Conservation (phyloP, 30 jellyfish, hydroid and myxozoan species). For the Mastigias papua region DNA sequence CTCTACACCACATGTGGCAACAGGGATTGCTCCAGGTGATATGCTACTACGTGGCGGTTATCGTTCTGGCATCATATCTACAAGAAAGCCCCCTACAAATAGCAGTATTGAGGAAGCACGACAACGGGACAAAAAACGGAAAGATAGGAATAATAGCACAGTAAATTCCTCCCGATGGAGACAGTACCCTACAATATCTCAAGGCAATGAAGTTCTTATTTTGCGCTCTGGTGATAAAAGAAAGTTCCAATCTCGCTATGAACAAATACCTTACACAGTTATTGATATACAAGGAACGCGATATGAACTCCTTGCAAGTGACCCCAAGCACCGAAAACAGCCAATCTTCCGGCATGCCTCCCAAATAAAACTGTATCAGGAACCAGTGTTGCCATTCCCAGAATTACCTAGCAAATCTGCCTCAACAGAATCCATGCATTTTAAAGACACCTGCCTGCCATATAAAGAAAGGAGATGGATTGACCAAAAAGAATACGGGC, state of each 20-base stretch:
- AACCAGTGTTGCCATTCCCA: background rate
- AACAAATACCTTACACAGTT: slow-evolving; percentile 6
- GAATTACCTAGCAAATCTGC: background rate
- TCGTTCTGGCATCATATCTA: slow-evolving; percentile 9
- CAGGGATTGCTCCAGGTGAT: slow-evolving; percentile 72
- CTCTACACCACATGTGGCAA: slow-evolving; percentile 35
- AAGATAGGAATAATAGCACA: background rate
- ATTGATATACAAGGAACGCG: slow-evolving; percentile 16
- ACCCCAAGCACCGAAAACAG: slow-evolving; percentile 11
- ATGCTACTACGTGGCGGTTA: slow-evolving; percentile 61
- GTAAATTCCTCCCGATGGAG: slow-evolving; percentile 9
- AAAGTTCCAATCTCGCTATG: slow-evolving; percentile 24
- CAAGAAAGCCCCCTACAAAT: background rate
- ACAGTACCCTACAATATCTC: slow-evolving; percentile 4
- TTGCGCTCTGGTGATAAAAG: background rate
- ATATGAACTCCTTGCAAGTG: slow-evolving; percentile 26
- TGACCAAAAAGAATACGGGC: background rate
- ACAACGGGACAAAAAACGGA: slow-evolving; percentile 1
- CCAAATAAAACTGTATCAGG: slow-evolving; percentile 14
- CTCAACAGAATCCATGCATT: background rate
- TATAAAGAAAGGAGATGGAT: background rate
- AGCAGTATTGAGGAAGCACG: background rate
- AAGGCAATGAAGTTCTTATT: slow-evolving; percentile 30
- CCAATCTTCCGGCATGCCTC: slow-evolving; percentile 20
- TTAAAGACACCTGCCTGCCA: background rate